A percentile compares a stretch with the other conserved stretches of the same genome.
Evolutionary conservation across 2,888 invertebrate genomes (phyloP).

Genomic region (Cerceris ruficornis): DNA sequence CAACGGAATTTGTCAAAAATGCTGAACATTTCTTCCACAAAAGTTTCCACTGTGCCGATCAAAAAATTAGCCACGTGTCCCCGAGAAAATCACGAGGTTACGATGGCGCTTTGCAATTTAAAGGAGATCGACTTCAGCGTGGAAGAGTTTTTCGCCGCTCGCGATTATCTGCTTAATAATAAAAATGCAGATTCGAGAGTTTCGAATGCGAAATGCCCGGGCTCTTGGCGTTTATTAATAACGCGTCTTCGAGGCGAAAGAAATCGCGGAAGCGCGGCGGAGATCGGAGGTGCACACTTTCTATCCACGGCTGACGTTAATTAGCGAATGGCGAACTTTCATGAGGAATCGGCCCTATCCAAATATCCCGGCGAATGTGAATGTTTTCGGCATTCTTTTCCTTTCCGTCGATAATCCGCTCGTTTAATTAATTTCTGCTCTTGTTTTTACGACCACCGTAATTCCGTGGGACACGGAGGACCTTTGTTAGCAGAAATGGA

Average conservation of each 20-base stretch:
- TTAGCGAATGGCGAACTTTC: constrained; percentile 33
- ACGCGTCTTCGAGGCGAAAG: constrained; percentile 17
- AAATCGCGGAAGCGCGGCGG: constrained; percentile 17
- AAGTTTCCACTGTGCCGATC: no score
- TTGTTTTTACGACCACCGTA: not conserved
- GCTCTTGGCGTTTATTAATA: constrained; percentile 14
- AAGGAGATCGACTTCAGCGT: no score
- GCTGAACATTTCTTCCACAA: no score
- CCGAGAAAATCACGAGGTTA: no score
- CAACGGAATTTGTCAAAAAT: no score
- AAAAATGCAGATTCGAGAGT: constrained; percentile 17
- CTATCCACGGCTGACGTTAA: constrained; percentile 26
- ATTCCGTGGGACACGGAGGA: no score
- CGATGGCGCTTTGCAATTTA: no score
- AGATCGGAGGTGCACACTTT: constrained; percentile 27
- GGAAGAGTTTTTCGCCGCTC: no score
- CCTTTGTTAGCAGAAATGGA: no score
- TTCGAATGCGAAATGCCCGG: constrained; percentile 26
- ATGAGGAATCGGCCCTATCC: constrained; percentile 5
- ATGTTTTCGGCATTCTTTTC: not conserved
- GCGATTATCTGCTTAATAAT: not conserved
- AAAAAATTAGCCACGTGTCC: no score
- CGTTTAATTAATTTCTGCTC: not conserved
- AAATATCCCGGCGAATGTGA: constrained; percentile 1
- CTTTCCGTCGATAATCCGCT: not conserved